Conservation (phyloP, 2,113 vertebrate genomes). For the Paralichthys olivaceus region DNA sequence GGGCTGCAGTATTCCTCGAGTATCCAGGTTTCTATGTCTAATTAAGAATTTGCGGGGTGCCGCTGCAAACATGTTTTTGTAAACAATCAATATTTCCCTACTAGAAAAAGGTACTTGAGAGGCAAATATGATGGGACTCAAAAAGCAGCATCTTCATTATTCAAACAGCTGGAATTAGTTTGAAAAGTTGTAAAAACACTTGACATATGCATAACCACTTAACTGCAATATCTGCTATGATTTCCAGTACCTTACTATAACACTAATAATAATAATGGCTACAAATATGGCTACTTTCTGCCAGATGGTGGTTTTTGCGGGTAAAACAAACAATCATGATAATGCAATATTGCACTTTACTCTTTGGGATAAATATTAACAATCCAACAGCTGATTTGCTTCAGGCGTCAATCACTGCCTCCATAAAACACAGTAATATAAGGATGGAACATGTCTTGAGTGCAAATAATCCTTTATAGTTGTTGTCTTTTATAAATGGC, state of each 20-base stretch:
- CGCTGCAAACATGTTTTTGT: slow-evolving; percentile 52
- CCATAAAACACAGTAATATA: slow-evolving; percentile 24
- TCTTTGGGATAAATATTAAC: slow-evolving; percentile 2
- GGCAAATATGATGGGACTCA: slow-evolving; percentile 33
- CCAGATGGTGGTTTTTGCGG: slow-evolving; percentile 6
- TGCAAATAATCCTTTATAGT: neutral
- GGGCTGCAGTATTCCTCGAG: slow-evolving; percentile 70
- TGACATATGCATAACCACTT: slow-evolving; percentile 42
- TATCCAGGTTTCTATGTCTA: slow-evolving; percentile 76
- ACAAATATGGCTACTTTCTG: slow-evolving; percentile 12
- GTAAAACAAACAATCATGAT: slow-evolving; percentile 25
- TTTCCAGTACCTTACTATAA: slow-evolving; percentile 22
- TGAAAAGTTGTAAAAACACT: slow-evolving; percentile 30
- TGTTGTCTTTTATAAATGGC: neutral
- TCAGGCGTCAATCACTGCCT: slow-evolving; percentile 21
- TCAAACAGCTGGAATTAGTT: slow-evolving; percentile 37
- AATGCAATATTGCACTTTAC: slow-evolving; percentile 1
- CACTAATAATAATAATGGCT: neutral
- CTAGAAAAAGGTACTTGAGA: slow-evolving; percentile 60
- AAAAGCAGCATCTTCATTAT: slow-evolving; percentile 44
- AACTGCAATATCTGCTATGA: slow-evolving; percentile 10
- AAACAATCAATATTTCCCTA: slow-evolving; percentile 72
- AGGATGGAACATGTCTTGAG: neutral
- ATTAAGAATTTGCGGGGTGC: slow-evolving; percentile 72
- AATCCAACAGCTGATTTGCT: slow-evolving; percentile 26